Percentiles rank a stretch among this genome's conserved stretches.
These are phyloP conservation scores for Ahaetulla prasina DNA, from an alignment of 2,113 vertebrate species.

Conservation along the genomic window DNA sequence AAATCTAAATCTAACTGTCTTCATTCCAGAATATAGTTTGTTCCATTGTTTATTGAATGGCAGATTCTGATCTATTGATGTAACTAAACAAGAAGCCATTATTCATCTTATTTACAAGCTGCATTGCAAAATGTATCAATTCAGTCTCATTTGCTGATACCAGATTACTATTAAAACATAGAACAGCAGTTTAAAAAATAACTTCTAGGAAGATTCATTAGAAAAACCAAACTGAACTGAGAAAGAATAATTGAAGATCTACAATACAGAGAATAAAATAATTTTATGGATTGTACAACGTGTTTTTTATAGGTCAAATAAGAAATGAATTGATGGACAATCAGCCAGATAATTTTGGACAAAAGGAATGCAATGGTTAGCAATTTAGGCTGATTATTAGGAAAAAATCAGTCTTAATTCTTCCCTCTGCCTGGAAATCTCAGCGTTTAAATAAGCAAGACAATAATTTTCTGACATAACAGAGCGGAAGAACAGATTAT, in stretches of 20 bases:
- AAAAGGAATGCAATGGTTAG: neutral
- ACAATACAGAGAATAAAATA: neutral
- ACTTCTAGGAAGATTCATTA: constrained; percentile 40
- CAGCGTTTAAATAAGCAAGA: constrained; percentile 24
- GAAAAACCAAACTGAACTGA: neutral
- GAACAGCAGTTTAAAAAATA: neutral
- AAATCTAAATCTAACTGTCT: constrained; percentile 57
- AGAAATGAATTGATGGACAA: constrained; percentile 31
- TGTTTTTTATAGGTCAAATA: constrained; percentile 25
- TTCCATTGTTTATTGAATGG: constrained; percentile 66
- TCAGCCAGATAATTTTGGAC: constrained; percentile 10
- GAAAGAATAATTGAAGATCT: constrained; percentile 21
- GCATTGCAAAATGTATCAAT: constrained; percentile 47
- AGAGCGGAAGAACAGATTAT: neutral
- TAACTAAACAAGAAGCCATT: constrained; percentile 54
- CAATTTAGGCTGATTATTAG: neutral
- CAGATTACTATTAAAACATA: constrained; percentile 36
- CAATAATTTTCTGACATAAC: neutral
- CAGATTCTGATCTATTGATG: constrained; percentile 54
- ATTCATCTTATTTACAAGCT: constrained; percentile 53
- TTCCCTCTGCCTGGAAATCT: constrained; percentile 9
- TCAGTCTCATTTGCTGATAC: constrained; percentile 24
- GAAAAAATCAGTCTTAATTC: constrained; percentile 31
- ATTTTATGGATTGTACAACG: constrained; percentile 34
- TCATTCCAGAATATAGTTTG: constrained; percentile 66